Conservation (phyloP, 2,797 vertebrate genomes). For the Pseudomugil gertrudae region DNA sequence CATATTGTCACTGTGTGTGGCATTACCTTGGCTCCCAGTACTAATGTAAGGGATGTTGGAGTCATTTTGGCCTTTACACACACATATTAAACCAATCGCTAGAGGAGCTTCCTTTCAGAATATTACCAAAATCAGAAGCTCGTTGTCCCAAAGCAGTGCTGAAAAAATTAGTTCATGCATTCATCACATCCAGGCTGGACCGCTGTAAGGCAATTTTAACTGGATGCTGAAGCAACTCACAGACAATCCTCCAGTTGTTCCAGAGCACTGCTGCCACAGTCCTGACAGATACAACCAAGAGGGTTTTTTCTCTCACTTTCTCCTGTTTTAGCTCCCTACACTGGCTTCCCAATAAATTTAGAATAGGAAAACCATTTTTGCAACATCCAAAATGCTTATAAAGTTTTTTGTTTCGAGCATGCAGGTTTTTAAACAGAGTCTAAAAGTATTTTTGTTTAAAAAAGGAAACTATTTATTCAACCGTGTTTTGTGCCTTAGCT, state of each 20-base stretch:
- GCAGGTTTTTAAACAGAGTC: background rate
- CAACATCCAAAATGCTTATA: background rate
- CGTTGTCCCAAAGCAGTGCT: background rate
- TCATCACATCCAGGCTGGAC: background rate
- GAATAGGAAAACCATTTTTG: background rate
- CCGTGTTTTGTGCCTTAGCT: background rate
- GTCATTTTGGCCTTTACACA: background rate
- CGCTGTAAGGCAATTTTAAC: background rate
- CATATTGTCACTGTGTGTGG: background rate
- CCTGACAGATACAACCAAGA: background rate
- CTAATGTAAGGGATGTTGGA: background rate
- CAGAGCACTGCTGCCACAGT: background rate
- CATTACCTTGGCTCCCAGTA: background rate
- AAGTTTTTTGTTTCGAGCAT: background rate
- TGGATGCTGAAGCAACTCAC: background rate
- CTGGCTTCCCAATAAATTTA: background rate
- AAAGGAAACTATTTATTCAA: background rate
- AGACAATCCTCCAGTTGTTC: background rate
- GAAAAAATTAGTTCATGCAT: background rate
- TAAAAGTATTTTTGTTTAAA: too few relatives aligned
- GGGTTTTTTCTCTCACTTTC: background rate
- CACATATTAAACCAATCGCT: background rate
- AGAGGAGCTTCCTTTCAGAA: background rate
- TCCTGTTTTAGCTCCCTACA: background rate
- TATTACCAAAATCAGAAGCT: background rate